Base-by-base conservation (phyloP, 2,797 vertebrate species). In the Lycodopsis pacificus region DNA sequence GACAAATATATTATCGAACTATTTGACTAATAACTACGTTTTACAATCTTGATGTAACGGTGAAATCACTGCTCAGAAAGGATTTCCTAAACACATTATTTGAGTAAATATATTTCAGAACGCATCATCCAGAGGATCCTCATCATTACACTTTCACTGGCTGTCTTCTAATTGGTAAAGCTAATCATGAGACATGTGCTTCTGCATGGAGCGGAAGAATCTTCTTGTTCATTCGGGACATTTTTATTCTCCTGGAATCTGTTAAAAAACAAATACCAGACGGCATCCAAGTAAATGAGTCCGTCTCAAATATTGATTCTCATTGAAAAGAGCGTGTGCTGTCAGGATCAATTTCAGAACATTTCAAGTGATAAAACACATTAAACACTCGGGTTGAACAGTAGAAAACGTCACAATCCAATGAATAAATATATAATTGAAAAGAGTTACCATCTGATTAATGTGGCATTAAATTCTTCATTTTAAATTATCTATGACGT, bases 101-200 rank as follows among this genome's bases (percentile, higher is more conserved):
- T 79, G 22, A 75, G 51, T 80, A 67, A 77, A 83, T 85, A 19
- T 85, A 76, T 79, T 80, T 22, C 25, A 40, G 15, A 65, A 48
- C 42, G 59, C 66, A 15, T 36, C 76, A 86, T 87, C 68, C 65
- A 85, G 40, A 65, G 68, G 58, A 65, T 65, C 42, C 71, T 83
- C 76, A 53, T 25, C 84, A 90, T 88, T 85, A 79, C 83, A 84
- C 27, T 27, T 27, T 27, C 27, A 27, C 27, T 27, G 27, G 27
- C 27, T 27, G 81, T 73, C 80, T 79, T 87, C 48, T 73, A 86
- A 83, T 77, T 87, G 67, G 44, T 79, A 58, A 86, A 89, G 86
- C 63, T 81, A 86, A 92, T 89, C 75, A 89, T 46, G 62, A 68
- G 82, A 82, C 68, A 51, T 34, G 63, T 84, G 69, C 51, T 69